Evolutionary conservation across 2,113 vertebrate species (phyloP).

Genomic region (Charadrius vociferus): DNA sequence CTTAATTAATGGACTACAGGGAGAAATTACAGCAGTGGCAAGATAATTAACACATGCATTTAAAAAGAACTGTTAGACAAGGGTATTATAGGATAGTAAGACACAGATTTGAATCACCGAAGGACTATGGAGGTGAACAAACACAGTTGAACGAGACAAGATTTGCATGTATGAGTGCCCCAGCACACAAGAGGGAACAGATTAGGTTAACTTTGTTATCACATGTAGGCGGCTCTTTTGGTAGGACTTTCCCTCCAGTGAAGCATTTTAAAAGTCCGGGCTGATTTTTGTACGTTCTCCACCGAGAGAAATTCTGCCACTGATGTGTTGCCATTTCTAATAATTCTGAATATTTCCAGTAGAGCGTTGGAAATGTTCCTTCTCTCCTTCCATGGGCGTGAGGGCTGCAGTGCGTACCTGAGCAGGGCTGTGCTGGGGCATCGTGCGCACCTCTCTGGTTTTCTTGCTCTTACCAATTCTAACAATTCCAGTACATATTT

Average conservation of each 20-base stretch:
- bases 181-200: not conserved
- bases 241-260: not conserved
- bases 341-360: not conserved
- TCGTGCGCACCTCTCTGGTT: not conserved
- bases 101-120: slow-evolving; percentile 81
- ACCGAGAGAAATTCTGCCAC: not conserved
- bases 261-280: not conserved
- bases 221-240: not conserved
- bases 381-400: fast-evolving
- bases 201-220: not conserved
- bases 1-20: slow-evolving; percentile 96
- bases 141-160: not conserved
- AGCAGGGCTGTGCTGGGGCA: not conserved
- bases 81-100: slow-evolving; percentile 89
- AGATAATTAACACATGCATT: slow-evolving; percentile 90
- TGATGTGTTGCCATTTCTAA: not conserved
- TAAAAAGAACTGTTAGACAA: slow-evolving; percentile 72
- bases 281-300: not conserved
- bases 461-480: not conserved
- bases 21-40: slow-evolving; percentile 89
- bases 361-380: not conserved
- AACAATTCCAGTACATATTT: not conserved
- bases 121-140: slow-evolving; percentile 63
- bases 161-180: not conserved
- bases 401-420: not conserved